These are phyloP conservation scores for Halisarca cf. caerulea DNA, from an alignment of 37 sponge, comb jelly and placozoan genomes.

Conservation along the genomic window DNA sequence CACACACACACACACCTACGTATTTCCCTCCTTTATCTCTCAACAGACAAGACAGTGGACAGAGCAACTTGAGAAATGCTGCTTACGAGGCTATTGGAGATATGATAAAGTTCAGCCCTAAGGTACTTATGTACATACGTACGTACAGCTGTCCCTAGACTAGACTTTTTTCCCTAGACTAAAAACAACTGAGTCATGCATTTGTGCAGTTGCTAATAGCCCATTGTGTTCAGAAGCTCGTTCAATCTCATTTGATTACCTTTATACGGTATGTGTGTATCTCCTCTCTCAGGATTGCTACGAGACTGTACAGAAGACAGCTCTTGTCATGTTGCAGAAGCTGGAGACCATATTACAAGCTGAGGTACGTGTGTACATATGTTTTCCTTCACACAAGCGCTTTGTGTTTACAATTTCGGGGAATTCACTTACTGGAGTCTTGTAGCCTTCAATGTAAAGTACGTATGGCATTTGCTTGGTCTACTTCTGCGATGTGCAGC, in stretches of 20 bases:
- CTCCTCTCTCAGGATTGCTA: slow-evolving; percentile 99
- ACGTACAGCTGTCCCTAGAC: not conserved
- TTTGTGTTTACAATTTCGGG: too few relatives aligned
- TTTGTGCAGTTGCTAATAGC: too few relatives aligned
- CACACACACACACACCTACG: not conserved
- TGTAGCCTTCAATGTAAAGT: too few relatives aligned
- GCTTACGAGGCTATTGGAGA: slow-evolving; percentile 98
- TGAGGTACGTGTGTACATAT: slow-evolving; percentile 39
- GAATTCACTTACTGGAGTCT: too few relatives aligned
- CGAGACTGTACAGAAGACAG: slow-evolving; percentile 70
- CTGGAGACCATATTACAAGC: slow-evolving; percentile 64
- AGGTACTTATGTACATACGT: not conserved
- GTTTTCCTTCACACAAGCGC: too few relatives aligned
- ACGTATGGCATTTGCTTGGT: too few relatives aligned
- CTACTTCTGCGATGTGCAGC: too few relatives aligned
- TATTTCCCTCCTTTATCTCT: not conserved
- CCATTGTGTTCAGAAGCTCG: too few relatives aligned
- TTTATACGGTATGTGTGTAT: too few relatives aligned
- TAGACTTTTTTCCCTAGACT: not conserved
- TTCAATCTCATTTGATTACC: too few relatives aligned
- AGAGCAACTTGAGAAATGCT: slow-evolving; percentile 74
- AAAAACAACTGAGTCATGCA: too few relatives aligned
- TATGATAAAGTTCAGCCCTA: slow-evolving; percentile 89
- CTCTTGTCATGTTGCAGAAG: slow-evolving; percentile 70
- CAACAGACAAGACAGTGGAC: slow-evolving; percentile 56